Evolutionary conservation across 2,797 vertebrate genomes (phyloP), one percentile per base, ranked within the genome.

Genomic region (Eospalax fontanierii): DNA sequence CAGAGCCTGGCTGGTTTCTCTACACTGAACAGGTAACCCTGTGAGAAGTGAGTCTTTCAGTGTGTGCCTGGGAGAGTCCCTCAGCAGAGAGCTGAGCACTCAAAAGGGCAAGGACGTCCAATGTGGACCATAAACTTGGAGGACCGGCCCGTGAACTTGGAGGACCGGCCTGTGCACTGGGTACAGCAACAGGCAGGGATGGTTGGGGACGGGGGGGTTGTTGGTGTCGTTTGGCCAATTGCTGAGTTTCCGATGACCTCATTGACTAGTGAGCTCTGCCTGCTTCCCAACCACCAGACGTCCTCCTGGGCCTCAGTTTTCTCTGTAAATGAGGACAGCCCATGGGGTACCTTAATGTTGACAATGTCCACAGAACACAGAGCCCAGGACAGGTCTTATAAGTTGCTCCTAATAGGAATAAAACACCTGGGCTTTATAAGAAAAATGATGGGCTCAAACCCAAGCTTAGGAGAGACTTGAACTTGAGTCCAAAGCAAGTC

Each of bases 341-440:
- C 3, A 54, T 14, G 21, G 33, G 46, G 35, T 28, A 71, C 28
- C 83, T 35, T 35, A 54, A 54, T 38, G 46, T 12, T 1, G 33
- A 81, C 15, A 46, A 70, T 2, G 21, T 15, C 12, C 9, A 78
- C 50, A 38, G 19, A 59, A 90, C 12, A 12, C 26, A 7, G 40
- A 26, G 5, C 2, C 38, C n/a, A 5, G 0, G 1, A 0, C 0
- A 74, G 87, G n/a, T n/a, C 57, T 57, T 57, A 5, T 30, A 22
- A 46, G 80, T 0, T 0, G 22, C 10, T 5, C 38, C 18, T 1
- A 1, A 38, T 0, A 74, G 83, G 50, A 81, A 66, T 6, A 43
- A 10, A 22, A 19, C 35, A 24, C 19, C n/a, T 18, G 4, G 6
- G n/a, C 35, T 61, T 87, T 40, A 61, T 26, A 54, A 21, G 63